Evolutionary conservation across 2,113 vertebrate species (phyloP).

Genomic region (Peromyscus leucopus): DNA sequence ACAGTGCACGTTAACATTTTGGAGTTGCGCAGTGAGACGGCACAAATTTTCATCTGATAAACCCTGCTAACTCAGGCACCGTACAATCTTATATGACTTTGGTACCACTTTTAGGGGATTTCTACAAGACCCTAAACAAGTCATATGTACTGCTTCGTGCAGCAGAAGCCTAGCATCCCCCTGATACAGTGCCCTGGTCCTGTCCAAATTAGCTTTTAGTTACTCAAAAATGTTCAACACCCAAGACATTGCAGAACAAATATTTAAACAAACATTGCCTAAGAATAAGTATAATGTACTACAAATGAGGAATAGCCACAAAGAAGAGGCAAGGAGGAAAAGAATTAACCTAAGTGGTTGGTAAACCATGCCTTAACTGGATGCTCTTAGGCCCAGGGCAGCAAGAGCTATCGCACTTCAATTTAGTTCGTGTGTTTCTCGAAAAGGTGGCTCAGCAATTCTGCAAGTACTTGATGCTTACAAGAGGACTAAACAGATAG

Average conservation of each 20-base stretch:
- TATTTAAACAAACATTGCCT: not conserved
- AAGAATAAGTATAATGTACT: not conserved
- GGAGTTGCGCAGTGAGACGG: not conserved
- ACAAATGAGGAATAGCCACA: not conserved
- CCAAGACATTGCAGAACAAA: not conserved
- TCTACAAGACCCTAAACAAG: not conserved
- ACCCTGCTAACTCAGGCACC: not conserved
- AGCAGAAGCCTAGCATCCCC: not conserved
- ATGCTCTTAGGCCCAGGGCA: not conserved
- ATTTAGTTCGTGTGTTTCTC: slow-evolving; percentile 17
- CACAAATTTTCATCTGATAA: slow-evolving; percentile 29
- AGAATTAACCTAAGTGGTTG: not conserved
- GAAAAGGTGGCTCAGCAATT: not conserved
- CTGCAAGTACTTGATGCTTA: not conserved
- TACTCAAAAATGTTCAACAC: slow-evolving; percentile 11
- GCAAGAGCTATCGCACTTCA: not conserved
- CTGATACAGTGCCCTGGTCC: not conserved
- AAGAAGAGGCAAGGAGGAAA: not conserved
- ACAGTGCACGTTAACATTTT: slow-evolving; percentile 7
- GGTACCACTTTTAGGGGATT: not conserved
- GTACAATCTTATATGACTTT: not conserved
- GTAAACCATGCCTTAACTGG: not conserved
- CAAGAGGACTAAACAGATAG: not conserved
- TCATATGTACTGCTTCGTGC: not conserved
- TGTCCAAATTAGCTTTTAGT: slow-evolving; percentile 3